These are phyloP conservation scores for Centropus bengalensis DNA, from an alignment of 2,113 vertebrate species.

Conservation along the genomic window DNA sequence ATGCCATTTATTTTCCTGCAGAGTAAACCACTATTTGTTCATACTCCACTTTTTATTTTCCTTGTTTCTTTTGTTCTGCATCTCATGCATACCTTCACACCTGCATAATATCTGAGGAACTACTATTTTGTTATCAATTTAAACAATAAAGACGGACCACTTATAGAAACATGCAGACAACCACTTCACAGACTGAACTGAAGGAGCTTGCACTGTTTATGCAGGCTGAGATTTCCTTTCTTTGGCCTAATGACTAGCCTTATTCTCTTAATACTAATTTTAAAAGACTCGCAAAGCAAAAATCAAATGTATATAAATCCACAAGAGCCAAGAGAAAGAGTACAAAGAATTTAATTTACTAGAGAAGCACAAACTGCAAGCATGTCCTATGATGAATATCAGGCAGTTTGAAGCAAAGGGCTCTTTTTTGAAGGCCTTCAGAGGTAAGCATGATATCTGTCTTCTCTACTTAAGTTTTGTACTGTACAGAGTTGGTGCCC, in stretches of 20 bases:
- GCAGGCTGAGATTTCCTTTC: neutral
- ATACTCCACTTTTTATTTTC: neutral
- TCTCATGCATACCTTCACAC: conserved; percentile 28
- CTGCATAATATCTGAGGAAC: neutral
- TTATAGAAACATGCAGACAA: neutral
- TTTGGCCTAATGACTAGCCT: neutral
- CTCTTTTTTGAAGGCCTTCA: neutral
- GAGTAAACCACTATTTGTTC: neutral
- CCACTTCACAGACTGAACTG: neutral
- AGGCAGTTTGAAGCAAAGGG: neutral
- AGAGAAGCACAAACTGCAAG: neutral
- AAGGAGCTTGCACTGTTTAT: neutral
- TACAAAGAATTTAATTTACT: neutral
- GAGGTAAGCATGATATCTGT: neutral
- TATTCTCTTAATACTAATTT: neutral
- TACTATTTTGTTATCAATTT: neutral
- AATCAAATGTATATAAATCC: neutral
- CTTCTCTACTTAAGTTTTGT: neutral
- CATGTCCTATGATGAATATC: neutral
- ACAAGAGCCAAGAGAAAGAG: neutral
- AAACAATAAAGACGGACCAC: neutral
- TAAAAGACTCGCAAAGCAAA: neutral
- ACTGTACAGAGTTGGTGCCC: neutral
- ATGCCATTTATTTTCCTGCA: neutral
- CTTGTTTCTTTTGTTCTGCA: neutral